Conservation (phyloP, 2,888 invertebrate species). For the Podotricha telesiphe region DNA sequence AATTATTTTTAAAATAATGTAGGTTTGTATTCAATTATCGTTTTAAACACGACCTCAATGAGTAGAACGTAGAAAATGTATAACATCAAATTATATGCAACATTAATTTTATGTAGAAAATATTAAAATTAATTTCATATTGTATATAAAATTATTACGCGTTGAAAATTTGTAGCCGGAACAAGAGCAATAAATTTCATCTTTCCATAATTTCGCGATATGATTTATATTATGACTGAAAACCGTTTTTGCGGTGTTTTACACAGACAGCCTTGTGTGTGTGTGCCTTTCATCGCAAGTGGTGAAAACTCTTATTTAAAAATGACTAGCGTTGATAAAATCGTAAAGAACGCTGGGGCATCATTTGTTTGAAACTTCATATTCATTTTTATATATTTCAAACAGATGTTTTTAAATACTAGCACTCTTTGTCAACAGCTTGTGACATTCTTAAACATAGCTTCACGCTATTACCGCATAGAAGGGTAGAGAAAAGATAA, state of each 20-base stretch:
- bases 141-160: constrained; percentile 66
- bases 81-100: constrained; percentile 14
- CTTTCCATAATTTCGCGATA: constrained; percentile 72
- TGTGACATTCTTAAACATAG: no score
- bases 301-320: neutral
- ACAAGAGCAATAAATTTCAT: constrained; percentile 75
- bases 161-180: constrained; percentile 77
- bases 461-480: no score
- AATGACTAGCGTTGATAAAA: neutral
- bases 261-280: neutral
- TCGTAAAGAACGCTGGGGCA: neutral
- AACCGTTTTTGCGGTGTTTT: constrained; percentile 30
- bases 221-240: constrained; percentile 65
- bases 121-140: constrained; percentile 59
- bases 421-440: no score
- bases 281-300: neutral
- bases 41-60: neutral
- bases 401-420: no score
- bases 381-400: neutral
- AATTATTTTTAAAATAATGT: neutral
- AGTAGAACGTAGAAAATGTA: neutral
- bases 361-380: neutral
- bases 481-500: no score
- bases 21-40: neutral
- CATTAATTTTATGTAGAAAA: constrained; percentile 30